Base-by-base conservation (phyloP, 53 echinoderm and acorn worm genomes). In the Holothuria scabra region DNA sequence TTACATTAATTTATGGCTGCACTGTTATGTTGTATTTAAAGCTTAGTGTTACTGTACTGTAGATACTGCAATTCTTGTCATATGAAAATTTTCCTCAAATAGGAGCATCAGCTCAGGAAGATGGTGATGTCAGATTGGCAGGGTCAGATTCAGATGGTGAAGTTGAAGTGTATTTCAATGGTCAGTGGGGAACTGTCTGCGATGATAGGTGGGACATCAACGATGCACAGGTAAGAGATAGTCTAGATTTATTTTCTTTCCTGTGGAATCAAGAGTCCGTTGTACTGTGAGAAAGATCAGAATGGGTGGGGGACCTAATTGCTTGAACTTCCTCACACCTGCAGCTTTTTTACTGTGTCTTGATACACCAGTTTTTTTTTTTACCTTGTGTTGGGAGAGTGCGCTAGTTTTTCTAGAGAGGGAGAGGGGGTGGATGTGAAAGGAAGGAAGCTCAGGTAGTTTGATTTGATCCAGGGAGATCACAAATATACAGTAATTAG, bases 111-210 rank as follows among this genome's bases (percentile, higher is more conserved):
- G 74, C 74, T 19, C 44, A 32, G 29, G 32, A 79, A 31, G 56
- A 79, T 79, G 80, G 80, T 32, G 80, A 79, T 59, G 60, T 79
- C 32, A 56, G 80, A 11, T 31, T 79, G 58, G 80, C 31, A 13
- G 80, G 60, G 18, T 57, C 59, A 23, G 25, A 31, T 26, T 20
- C 30, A 30, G 58, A 28, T 23, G 80, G 80, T 31, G 34, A 59
- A 35, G 60, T 79, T 56, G 80, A 79, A 19, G 58, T 79, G 11
- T 79, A 49, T 23, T 79, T 57, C 59, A 30, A 79, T 28, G 80
- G 80, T 26, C 25, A 57, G 80, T 79, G 30, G 30, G 80, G 80
- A 59, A 79, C 80, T 8, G 60, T 79, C 18, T 79, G 80, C 59
- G 80, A 79, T 19, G 80, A 79, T 79, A 11, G 16, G 4, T 79